These are phyloP conservation scores for Melozone crissalis DNA, from an alignment of 2,113 vertebrate genomes.

Conservation along the genomic window DNA sequence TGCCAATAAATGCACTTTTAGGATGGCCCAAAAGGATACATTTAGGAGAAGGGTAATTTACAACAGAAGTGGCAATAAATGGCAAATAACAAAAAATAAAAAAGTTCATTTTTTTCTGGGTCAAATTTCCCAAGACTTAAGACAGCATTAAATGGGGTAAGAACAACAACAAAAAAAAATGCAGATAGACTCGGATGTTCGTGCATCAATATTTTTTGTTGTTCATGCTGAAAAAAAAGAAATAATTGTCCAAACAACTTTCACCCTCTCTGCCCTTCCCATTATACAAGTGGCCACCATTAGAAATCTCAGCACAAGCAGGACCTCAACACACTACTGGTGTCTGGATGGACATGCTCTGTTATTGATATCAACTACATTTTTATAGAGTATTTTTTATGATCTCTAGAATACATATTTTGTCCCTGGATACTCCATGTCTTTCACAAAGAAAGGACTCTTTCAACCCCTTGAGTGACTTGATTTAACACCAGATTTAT, in stretches of 20 bases:
- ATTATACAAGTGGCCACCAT: not conserved
- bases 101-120: not conserved
- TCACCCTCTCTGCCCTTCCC: not conserved
- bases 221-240: not conserved
- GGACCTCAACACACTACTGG: accelerated
- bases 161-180: not conserved
- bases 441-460: not conserved
- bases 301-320: not conserved
- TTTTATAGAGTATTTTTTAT: not conserved
- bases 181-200: accelerated
- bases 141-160: not conserved
- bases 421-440: not conserved
- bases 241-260: not conserved
- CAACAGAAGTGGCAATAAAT: not conserved
- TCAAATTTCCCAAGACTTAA: not conserved
- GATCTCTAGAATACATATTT: not conserved
- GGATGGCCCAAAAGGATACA: not conserved
- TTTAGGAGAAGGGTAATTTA: not conserved
- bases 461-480: not conserved
- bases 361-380: not conserved
- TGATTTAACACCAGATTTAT: not conserved
- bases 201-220: not conserved
- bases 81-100: not conserved
- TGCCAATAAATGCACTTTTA: conserved; percentile 14
- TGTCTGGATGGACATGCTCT: not conserved